A percentile compares a stretch with the other conserved stretches of the same genome.
Conservation (phyloP, 2,113 vertebrate genomes). For the Brachypodius melanocephalos region DNA sequence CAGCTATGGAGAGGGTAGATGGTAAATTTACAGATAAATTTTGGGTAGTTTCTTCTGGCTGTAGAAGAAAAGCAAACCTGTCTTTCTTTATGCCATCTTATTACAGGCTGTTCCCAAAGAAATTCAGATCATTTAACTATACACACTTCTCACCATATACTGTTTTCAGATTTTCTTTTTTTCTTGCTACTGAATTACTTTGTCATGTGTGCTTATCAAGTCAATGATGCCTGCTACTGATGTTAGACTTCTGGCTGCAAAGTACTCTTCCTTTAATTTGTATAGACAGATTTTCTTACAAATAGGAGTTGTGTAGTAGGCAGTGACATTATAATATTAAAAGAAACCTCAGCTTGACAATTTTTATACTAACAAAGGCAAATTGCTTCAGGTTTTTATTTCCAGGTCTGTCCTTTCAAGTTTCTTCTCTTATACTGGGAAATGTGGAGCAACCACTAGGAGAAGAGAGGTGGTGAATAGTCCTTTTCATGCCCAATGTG, state of each 20-base stretch:
- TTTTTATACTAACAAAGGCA: background rate
- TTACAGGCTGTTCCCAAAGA: background rate
- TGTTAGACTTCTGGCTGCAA: background rate
- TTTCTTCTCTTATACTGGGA: background rate
- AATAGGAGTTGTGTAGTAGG: background rate
- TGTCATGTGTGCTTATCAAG: background rate
- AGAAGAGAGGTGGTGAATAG: background rate
- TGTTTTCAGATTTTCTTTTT: background rate
- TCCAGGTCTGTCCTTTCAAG: background rate
- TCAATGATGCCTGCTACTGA: background rate
- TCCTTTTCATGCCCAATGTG: background rate
- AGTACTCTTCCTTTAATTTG: background rate
- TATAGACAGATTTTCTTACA: background rate
- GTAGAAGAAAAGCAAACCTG: background rate
- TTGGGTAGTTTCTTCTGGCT: background rate
- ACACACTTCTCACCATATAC: background rate
- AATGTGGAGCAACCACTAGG: background rate
- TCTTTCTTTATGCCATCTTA: background rate
- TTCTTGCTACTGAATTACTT: background rate
- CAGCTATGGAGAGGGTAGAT: too few species aligned
- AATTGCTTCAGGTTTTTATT: background rate
- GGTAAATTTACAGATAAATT: background rate
- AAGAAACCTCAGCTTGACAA: background rate
- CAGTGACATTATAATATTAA: background rate
- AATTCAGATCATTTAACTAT: background rate